Evolutionary conservation across 35 echinoderm and acorn worm genomes (phyloP).

Genomic region (Lytechinus pictus): DNA sequence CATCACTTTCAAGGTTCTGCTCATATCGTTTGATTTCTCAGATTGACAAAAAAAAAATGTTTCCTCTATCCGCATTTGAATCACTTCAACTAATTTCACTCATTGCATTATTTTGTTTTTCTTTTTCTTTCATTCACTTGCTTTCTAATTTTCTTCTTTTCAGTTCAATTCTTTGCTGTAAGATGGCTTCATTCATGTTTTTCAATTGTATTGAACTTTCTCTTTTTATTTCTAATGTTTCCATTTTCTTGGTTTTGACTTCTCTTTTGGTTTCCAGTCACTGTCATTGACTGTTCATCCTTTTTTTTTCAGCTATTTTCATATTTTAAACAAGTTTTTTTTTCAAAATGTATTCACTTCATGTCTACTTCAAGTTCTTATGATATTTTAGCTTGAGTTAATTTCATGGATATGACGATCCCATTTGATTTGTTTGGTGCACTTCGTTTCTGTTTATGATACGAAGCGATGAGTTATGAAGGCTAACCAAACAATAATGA

Average conservation of each 20-base stretch:
- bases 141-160: neutral
- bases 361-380: neutral
- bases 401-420: too few relatives aligned
- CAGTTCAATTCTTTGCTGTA: neutral
- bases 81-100: too few relatives aligned
- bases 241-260: too few relatives aligned
- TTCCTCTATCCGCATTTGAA: neutral
- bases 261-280: neutral
- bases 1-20: slow-evolving; percentile 59
- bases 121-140: neutral
- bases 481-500: too few relatives aligned
- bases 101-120: neutral
- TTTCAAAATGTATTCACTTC: too few relatives aligned
- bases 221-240: neutral
- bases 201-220: neutral
- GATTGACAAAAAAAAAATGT: neutral
- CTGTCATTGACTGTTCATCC: neutral
- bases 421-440: too few relatives aligned
- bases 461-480: too few relatives aligned
- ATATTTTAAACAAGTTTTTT: neutral
- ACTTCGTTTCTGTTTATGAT: too few relatives aligned
- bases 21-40: neutral
- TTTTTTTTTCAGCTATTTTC: neutral
- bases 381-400: too few relatives aligned
- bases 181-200: neutral